Percentiles rank a stretch among this genome's conserved stretches.
phyloP scores from a whole-genome alignment of 2,888 invertebrate genomes.

The Osmoderma eremita region DNA sequence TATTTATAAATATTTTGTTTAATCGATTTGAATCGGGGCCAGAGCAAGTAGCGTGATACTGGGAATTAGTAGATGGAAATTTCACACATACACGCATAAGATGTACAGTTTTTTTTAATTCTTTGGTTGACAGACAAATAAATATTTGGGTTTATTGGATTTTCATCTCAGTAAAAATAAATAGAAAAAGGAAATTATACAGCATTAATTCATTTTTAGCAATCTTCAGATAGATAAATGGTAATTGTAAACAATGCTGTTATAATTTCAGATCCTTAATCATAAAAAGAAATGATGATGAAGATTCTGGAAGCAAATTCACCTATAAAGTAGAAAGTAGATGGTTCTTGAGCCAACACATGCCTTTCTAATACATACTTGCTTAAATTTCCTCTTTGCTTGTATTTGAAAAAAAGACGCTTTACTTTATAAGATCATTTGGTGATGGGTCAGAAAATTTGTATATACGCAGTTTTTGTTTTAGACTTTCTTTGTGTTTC shows the following conservation, averaged over 20 bases:
- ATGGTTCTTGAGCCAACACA: slow-evolving; percentile 29
- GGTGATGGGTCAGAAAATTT: slow-evolving; percentile 29
- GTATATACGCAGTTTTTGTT: slow-evolving; percentile 16
- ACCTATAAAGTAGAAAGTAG: slow-evolving; percentile 42
- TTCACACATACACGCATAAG: background rate
- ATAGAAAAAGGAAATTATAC: background rate
- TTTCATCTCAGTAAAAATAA: slow-evolving; percentile 24
- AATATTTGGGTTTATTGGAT: slow-evolving; percentile 19
- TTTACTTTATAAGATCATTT: slow-evolving; percentile 29
- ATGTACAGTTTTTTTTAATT: slow-evolving; percentile 24
- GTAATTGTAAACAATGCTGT: slow-evolving; percentile 1
- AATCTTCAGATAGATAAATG: background rate
- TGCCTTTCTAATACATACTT: slow-evolving; percentile 14
- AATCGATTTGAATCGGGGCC: slow-evolving; percentile 1
- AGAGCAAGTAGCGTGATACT: slow-evolving; percentile 16
- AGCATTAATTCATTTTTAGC: background rate
- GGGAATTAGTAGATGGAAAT: slow-evolving; percentile 19
- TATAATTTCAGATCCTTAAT: background rate
- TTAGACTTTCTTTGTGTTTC: slow-evolving; percentile 19
- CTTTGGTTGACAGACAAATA: background rate
- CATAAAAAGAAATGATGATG: slow-evolving; percentile 27
- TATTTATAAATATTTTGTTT: slow-evolving; percentile 4
- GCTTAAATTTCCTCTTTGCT: slow-evolving; percentile 20
- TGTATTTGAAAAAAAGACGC: slow-evolving; percentile 22
- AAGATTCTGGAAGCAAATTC: slow-evolving; percentile 32